These are phyloP conservation scores for Halcyon badia DNA, from an alignment of 2,797 vertebrate species.

Conservation along the genomic window DNA sequence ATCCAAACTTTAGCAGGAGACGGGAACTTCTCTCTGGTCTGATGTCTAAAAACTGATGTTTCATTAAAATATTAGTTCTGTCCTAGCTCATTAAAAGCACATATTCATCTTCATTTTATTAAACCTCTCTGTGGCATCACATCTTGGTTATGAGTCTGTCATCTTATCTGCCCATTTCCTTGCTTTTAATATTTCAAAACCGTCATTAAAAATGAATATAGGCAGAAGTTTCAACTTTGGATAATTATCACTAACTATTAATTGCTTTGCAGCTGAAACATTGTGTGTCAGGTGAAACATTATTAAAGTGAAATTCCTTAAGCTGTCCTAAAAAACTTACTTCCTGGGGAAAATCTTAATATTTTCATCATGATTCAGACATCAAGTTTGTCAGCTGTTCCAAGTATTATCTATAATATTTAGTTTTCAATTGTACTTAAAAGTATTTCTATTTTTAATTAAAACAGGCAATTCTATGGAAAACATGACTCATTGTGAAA, in stretches of 20 bases:
- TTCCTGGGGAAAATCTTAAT: not conserved
- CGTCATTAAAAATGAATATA: constrained; percentile 58
- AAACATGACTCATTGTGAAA: not conserved
- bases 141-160: constrained; percentile 30
- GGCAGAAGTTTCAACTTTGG: constrained; percentile 29
- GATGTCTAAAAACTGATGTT: constrained; percentile 6
- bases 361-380: not conserved
- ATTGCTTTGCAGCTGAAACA: constrained; percentile 15
- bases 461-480: not conserved
- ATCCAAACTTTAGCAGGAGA: not conserved
- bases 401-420: not conserved
- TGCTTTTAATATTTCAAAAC: constrained; percentile 68
- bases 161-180: constrained; percentile 56
- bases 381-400: not conserved
- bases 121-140: not conserved
- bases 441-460: not conserved
- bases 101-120: constrained; percentile 51
- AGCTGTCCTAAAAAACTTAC: not conserved
- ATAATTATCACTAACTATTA: constrained; percentile 53
- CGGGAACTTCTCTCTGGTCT: not conserved
- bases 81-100: constrained; percentile 40
- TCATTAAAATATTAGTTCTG: not conserved
- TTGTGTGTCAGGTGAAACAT: not conserved
- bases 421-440: not conserved
- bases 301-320: constrained; percentile 11